Percentiles rank a stretch among this genome's conserved stretches.
Conservation (phyloP, 1,140 invertebrate species). For the Scaptomyza pallida region DNA sequence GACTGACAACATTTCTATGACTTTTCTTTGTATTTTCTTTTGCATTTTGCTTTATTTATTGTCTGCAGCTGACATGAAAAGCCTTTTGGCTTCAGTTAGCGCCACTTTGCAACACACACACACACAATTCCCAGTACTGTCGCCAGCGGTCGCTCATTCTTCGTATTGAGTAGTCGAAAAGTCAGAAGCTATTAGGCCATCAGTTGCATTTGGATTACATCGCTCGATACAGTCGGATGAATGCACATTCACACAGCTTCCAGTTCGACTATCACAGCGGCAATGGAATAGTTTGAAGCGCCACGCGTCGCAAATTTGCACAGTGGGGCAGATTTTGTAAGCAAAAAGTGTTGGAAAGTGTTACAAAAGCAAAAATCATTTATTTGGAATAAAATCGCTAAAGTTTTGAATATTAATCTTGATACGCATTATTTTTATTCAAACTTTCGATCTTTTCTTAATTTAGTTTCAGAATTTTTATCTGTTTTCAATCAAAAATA, state of each 20-base stretch:
- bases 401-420: too few species aligned
- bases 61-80: slow-evolving; percentile 58
- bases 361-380: too few species aligned
- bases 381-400: too few species aligned
- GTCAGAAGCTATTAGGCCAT: slow-evolving; percentile 31
- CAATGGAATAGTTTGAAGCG: neutral
- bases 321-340: neutral
- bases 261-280: neutral
- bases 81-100: slow-evolving; percentile 52
- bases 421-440: too few species aligned
- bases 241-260: slow-evolving; percentile 11
- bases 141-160: neutral
- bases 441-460: too few species aligned
- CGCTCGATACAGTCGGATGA: slow-evolving; percentile 1
- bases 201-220: slow-evolving; percentile 57
- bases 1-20: slow-evolving; percentile 32
- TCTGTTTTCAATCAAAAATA: too few species aligned
- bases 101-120: slow-evolving; percentile 73
- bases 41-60: slow-evolving; percentile 39
- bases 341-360: too few species aligned
- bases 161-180: neutral
- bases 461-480: too few species aligned
- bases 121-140: slow-evolving; percentile 12
- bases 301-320: neutral
- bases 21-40: slow-evolving; percentile 27